Evolutionary conservation across 2,888 invertebrate genomes (phyloP).

Genomic region (Metalampra italica): DNA sequence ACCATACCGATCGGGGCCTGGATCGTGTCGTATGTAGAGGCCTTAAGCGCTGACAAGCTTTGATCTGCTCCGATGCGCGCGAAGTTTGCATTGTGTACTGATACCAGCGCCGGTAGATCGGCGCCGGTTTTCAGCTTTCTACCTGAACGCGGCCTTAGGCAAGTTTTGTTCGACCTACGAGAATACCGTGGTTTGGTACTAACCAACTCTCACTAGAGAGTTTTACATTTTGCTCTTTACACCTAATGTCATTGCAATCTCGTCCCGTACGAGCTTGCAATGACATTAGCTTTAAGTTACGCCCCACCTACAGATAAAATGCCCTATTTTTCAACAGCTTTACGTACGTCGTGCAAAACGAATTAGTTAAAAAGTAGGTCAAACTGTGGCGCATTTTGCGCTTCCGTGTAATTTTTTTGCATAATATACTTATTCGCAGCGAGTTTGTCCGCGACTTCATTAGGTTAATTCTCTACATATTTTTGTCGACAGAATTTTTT

Average conservation of each 20-base stretch:
- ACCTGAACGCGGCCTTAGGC: too few species aligned
- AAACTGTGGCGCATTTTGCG: slow-evolving; percentile 25
- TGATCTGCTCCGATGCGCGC: too few species aligned
- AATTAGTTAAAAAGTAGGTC: slow-evolving; percentile 66
- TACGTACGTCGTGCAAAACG: slow-evolving; percentile 35
- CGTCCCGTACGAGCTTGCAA: too few species aligned
- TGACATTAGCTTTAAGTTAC: background rate
- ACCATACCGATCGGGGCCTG: too few species aligned
- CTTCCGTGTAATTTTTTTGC: slow-evolving; percentile 17
- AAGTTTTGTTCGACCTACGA: too few species aligned
- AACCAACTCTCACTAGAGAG: too few species aligned
- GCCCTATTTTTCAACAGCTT: slow-evolving; percentile 41
- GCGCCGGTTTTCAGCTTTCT: too few species aligned
- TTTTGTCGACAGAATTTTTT: background rate
- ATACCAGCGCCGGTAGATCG: too few species aligned
- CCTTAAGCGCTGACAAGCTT: too few species aligned
- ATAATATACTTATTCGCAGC: slow-evolving; percentile 13
- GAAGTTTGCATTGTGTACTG: too few species aligned
- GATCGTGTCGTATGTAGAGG: too few species aligned
- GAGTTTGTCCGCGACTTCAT: slow-evolving; percentile 7
- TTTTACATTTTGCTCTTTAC: background rate
- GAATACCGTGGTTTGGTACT: too few species aligned
- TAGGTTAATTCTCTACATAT: background rate
- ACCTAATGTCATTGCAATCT: background rate
- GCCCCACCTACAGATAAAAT: background rate